These are phyloP conservation scores for Lepidostoma basale DNA, from an alignment of 1,140 invertebrate genomes.

Conservation along the genomic window DNA sequence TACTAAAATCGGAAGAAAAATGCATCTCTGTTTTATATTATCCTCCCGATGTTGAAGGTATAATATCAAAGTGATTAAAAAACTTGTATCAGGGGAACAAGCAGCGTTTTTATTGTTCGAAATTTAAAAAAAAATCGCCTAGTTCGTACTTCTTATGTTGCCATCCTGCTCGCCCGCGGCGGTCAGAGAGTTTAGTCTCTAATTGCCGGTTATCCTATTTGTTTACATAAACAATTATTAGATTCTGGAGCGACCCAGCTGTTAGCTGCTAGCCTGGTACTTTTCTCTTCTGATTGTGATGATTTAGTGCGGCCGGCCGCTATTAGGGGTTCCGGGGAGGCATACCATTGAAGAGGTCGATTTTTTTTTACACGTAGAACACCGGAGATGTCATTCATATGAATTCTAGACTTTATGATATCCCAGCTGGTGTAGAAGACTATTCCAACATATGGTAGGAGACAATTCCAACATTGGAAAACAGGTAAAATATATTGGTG, in stretches of 20 bases:
- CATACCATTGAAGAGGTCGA: conserved; percentile 7
- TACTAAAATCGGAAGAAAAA: too few species aligned
- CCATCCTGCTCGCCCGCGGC: conserved; percentile 1
- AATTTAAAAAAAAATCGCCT: too few species aligned
- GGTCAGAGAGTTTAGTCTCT: conserved; percentile 35
- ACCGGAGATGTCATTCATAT: conserved; percentile 8
- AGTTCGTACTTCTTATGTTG: conserved; percentile 12
- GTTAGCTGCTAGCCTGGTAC: conserved; percentile 20
- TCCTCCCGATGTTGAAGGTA: too few species aligned
- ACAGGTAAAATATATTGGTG: too few species aligned
- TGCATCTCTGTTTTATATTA: too few species aligned
- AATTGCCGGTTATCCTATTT: conserved; percentile 45
- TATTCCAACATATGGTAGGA: too few species aligned
- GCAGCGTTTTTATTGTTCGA: too few species aligned
- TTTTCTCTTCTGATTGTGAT: conserved; percentile 39
- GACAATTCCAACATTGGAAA: too few species aligned
- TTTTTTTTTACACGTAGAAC: background rate
- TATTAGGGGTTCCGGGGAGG: conserved; percentile 19
- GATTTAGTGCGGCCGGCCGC: conserved; percentile 39
- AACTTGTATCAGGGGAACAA: too few species aligned
- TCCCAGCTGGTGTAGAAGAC: background rate
- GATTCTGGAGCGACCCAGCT: conserved; percentile 29
- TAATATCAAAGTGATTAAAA: too few species aligned
- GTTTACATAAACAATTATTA: conserved; percentile 47
- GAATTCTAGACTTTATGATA: background rate